Percentiles rank a stretch among this genome's conserved stretches.
These are phyloP conservation scores for Corbicula japonica DNA, from an alignment of 2,888 invertebrate genomes.

Conservation along the genomic window DNA sequence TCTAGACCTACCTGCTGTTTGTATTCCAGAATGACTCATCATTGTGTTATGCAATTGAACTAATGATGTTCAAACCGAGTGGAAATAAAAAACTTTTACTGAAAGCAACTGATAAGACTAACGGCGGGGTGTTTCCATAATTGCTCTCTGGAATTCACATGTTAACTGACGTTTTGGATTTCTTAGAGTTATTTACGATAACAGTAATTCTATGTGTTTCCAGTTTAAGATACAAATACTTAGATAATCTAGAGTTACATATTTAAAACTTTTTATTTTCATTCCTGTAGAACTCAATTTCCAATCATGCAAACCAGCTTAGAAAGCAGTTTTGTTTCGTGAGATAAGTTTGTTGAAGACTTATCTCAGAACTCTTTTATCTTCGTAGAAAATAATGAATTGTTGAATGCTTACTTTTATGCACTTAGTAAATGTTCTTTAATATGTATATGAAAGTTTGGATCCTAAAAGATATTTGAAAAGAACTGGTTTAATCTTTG, in stretches of 20 bases:
- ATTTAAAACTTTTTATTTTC: background rate
- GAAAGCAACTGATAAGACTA: background rate
- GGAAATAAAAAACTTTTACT: slow-evolving; percentile 7
- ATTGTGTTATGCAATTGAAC: background rate
- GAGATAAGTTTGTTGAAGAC: too few species aligned
- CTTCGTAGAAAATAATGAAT: too few species aligned
- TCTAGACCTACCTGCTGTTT: too few species aligned
- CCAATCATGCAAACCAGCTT: background rate
- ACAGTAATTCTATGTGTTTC: background rate
- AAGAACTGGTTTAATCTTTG: too few species aligned
- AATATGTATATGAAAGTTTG: too few species aligned
- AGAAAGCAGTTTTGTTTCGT: too few species aligned
- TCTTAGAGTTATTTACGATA: background rate
- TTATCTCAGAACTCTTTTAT: too few species aligned
- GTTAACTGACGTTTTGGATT: too few species aligned
- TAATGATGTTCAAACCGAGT: background rate
- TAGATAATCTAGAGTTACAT: background rate
- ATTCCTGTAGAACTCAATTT: background rate
- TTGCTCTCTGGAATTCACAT: background rate
- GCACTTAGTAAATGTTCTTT: too few species aligned
- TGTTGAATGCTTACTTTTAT: too few species aligned
- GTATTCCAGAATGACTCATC: background rate
- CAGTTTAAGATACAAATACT: background rate
- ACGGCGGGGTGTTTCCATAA: background rate
- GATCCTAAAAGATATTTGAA: too few species aligned